These are phyloP conservation scores for Halocynthia roretzi DNA, from an alignment of 23 tunicate genomes.

Conservation along the genomic window DNA sequence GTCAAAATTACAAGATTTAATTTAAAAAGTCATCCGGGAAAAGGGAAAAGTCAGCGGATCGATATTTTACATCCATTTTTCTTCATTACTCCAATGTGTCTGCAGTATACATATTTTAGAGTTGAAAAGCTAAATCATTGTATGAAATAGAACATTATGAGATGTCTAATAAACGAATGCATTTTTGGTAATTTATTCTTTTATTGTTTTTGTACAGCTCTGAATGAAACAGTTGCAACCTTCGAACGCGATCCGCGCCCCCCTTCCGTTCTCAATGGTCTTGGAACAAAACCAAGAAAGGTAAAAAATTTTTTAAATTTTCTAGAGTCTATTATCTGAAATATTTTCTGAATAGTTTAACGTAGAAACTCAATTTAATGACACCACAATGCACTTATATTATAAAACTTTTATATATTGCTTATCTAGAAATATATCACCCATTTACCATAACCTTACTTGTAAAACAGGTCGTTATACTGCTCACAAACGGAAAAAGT, in stretches of 20 bases:
- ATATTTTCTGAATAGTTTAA: too few species aligned
- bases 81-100: background rate
- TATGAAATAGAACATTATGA: background rate
- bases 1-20: too few species aligned
- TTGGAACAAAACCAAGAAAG: background rate
- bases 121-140: background rate
- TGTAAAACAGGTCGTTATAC: conserved; percentile 34
- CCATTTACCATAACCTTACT: background rate
- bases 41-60: background rate
- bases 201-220: background rate
- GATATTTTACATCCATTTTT: background rate
- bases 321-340: background rate
- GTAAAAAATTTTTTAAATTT: background rate
- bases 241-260: background rate
- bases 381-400: too few species aligned
- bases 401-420: too few species aligned
- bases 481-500: conserved; percentile 87
- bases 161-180: background rate
- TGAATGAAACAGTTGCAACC: conserved; percentile 1
- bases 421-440: too few species aligned
- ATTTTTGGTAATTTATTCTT: too few species aligned
- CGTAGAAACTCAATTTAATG: too few species aligned
- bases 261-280: background rate
- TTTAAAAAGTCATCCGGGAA: background rate
- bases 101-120: background rate